Evolutionary conservation across 2,888 invertebrate genomes (phyloP), one percentile per base, ranked within the genome.

Genomic region (Parnassius apollo): DNA sequence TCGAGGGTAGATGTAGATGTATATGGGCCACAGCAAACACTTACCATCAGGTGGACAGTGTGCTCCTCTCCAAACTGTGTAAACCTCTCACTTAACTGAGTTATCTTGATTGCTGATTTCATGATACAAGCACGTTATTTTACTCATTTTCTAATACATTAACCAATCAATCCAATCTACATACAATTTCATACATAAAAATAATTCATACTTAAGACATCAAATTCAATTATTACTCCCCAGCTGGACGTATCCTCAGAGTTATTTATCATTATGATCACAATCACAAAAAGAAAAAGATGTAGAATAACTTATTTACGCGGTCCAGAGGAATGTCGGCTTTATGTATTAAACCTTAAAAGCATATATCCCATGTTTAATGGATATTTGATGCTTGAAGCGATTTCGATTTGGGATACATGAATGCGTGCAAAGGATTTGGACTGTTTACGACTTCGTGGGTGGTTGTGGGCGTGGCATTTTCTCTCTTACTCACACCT

Each of bases 351-450:
- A 52, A 58, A 72, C 42, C 52, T 63, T 77, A 84, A 75, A 73
- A 71, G 65, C 71, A 77, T 67, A 74, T 83, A 76, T 88, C 69
- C 77, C 69, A 61, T 76, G 77, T 66, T 65, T 69, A 69, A 64
- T 71, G 64, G 66, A 65, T 67, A 66, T 73, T 72, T 71, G 83
- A 83, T 82, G 88, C 88, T 88, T 77, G 83, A 70, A 89, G 88
- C 88, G 86, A 86, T 90, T 89, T 90, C 86, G 87, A 87, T 90
- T 91, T 91, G 84, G 91, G 89, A 88, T 89, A 91, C 88, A 88
- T 88, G 90, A 88, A 88, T 90, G 86, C 90, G 86, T 89, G 89
- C 90, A 88, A 88, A 89, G 89, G 91, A 90, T 91, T 91, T 90
- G 84, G 89, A 88, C 90, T 90, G 88, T 90, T 91, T 89, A 91